Percentiles rank a stretch among this genome's conserved stretches.
Conservation (phyloP, 2,797 vertebrate species). For the Sternotherus odoratus region DNA sequence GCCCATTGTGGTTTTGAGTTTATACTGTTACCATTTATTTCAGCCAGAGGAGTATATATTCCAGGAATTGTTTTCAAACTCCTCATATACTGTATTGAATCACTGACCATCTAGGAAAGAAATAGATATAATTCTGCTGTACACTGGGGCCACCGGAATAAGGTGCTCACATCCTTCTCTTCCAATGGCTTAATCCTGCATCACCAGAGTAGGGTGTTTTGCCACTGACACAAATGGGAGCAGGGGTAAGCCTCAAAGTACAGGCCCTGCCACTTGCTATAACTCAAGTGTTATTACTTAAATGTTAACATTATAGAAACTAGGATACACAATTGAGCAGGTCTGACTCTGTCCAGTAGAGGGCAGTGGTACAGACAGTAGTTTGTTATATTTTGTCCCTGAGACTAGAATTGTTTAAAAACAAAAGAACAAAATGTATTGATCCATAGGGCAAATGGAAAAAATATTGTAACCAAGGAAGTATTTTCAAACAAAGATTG, state of each 20-base stretch:
- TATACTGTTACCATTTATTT: conserved; percentile 6
- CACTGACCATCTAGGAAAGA: not conserved
- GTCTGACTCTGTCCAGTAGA: conserved; percentile 6
- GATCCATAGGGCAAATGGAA: not conserved
- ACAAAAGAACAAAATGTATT: not conserved
- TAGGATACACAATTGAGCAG: not conserved
- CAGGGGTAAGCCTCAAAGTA: not conserved
- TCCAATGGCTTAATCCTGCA: not conserved
- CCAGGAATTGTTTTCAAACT: not conserved
- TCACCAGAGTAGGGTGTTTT: not conserved
- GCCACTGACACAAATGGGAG: not conserved
- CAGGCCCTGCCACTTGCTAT: not conserved
- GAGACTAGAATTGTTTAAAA: not conserved
- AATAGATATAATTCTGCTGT: not conserved
- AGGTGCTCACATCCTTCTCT: not conserved
- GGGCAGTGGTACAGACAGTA: not conserved
- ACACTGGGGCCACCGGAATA: not conserved
- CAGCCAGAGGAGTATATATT: not conserved
- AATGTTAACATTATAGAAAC: not conserved
- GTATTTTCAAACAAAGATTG: not conserved
- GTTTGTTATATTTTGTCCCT: not conserved
- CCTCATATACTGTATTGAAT: not conserved
- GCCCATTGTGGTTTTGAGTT: not conserved
- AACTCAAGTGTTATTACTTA: conserved; percentile 13
- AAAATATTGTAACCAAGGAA: not conserved